phyloP scores from a whole-genome alignment of 2,888 invertebrate genomes.

The Drosophila mulleri region DNA sequence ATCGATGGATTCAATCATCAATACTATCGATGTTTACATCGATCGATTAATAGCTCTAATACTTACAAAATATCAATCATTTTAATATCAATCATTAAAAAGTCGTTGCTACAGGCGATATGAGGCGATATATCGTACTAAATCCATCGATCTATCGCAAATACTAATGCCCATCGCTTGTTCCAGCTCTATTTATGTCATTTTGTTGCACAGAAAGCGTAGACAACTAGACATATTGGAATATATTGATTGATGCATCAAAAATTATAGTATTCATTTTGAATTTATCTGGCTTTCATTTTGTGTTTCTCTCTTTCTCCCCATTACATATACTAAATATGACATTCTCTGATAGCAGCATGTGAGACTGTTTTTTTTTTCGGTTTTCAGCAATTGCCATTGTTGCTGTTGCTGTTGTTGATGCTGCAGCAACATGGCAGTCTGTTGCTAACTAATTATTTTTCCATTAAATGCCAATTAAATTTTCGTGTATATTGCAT shows the following conservation, averaged over 20 bases:
- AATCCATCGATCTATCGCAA: too few relatives aligned
- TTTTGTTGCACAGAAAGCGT: too few relatives aligned
- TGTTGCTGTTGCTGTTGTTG: conserved; percentile 19
- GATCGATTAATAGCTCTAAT: too few relatives aligned
- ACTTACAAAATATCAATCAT: too few relatives aligned
- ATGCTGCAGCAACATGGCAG: conserved; percentile 28
- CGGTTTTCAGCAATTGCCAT: neutral
- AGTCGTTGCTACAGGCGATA: too few relatives aligned
- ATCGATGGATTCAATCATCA: too few relatives aligned
- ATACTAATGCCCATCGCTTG: too few relatives aligned
- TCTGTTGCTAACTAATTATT: conserved; percentile 65
- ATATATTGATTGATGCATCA: neutral
- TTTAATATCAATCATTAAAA: too few relatives aligned
- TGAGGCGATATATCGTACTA: too few relatives aligned
- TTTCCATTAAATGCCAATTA: conserved; percentile 66
- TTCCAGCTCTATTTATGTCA: too few relatives aligned
- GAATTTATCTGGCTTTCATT: neutral
- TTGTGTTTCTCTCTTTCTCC: neutral
- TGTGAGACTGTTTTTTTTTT: neutral
- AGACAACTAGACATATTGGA: neutral
- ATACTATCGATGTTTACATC: too few relatives aligned
- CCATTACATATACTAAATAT: neutral
- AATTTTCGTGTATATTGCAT: conserved; percentile 35
- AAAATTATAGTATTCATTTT: neutral
- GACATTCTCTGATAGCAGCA: neutral